A percentile compares a stretch with the other conserved stretches of the same genome.
These are phyloP conservation scores for Astreopora myriophthalma DNA, from an alignment of 64 coral and sea anemone genomes.

Conservation along the genomic window DNA sequence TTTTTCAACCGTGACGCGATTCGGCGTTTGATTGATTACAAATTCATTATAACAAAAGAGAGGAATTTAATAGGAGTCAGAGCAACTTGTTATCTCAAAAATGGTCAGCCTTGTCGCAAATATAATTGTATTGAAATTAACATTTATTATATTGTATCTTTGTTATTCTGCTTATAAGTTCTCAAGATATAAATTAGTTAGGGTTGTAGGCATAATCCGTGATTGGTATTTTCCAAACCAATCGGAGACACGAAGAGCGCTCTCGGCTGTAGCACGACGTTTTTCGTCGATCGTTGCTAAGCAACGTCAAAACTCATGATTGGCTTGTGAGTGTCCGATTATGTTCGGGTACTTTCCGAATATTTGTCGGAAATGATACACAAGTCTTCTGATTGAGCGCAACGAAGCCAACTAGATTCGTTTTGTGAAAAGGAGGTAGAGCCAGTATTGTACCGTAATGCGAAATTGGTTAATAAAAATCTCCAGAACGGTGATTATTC, in stretches of 20 bases:
- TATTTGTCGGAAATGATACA: neutral
- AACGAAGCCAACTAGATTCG: neutral
- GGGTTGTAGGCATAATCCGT: neutral
- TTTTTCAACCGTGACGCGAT: slow-evolving; percentile 35
- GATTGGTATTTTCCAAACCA: slow-evolving; percentile 6
- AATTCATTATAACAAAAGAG: slow-evolving; percentile 34
- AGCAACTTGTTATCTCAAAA: slow-evolving; percentile 43
- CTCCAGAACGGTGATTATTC: neutral
- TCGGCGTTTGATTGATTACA: slow-evolving; percentile 21
- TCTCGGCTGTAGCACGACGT: neutral
- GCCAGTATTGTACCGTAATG: neutral
- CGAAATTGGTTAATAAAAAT: neutral
- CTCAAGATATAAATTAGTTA: slow-evolving; percentile 29
- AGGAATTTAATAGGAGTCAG: slow-evolving; percentile 55
- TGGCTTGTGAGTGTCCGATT: neutral
- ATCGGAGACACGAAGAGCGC: neutral
- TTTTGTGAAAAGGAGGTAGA: slow-evolving; percentile 7
- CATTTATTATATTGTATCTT: slow-evolving; percentile 57
- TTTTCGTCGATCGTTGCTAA: neutral
- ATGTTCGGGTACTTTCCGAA: neutral
- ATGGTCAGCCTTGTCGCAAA: slow-evolving; percentile 42
- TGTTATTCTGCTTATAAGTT: slow-evolving; percentile 50
- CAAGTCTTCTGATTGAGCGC: neutral
- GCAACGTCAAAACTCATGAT: neutral
- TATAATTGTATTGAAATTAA: slow-evolving; percentile 64